Conservation (phyloP, 2,888 invertebrate species). For the Calliscelio sp. region DNA sequence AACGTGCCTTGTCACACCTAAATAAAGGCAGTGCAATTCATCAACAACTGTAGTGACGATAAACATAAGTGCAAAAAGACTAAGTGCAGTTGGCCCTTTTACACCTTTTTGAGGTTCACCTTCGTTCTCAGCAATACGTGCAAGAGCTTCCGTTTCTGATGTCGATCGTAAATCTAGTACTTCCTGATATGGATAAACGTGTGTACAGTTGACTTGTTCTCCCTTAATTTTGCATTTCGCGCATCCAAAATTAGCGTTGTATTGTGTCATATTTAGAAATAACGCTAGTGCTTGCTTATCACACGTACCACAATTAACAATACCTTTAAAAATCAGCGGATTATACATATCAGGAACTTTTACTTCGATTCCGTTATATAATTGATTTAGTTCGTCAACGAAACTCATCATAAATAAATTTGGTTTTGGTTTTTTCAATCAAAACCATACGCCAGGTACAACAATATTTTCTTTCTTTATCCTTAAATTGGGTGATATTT, state of each 20-base stretch:
- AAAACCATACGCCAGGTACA: too few species aligned
- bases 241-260: conserved; percentile 9
- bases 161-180: conserved; percentile 2
- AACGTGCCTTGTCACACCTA: conserved; percentile 61
- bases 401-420: too few species aligned
- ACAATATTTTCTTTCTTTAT: too few species aligned
- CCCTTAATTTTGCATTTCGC: neutral
- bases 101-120: conserved; percentile 36
- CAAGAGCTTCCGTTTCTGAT: neutral
- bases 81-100: conserved; percentile 63
- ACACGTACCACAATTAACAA: neutral
- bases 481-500: too few species aligned
- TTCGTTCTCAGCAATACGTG: neutral
- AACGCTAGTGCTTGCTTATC: conserved; percentile 19
- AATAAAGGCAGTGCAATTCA: conserved; percentile 70
- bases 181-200: neutral
- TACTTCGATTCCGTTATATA: neutral
- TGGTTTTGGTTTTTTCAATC: too few species aligned
- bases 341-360: neutral
- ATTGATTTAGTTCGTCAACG: too few species aligned
- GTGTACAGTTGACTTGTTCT: neutral
- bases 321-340: neutral
- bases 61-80: conserved; percentile 47
- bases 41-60: conserved; percentile 63
- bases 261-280: conserved; percentile 9